phyloP scores from a whole-genome alignment of 30 jellyfish, hydroid and myxozoan genomes.

The Aurelia sp. region DNA sequence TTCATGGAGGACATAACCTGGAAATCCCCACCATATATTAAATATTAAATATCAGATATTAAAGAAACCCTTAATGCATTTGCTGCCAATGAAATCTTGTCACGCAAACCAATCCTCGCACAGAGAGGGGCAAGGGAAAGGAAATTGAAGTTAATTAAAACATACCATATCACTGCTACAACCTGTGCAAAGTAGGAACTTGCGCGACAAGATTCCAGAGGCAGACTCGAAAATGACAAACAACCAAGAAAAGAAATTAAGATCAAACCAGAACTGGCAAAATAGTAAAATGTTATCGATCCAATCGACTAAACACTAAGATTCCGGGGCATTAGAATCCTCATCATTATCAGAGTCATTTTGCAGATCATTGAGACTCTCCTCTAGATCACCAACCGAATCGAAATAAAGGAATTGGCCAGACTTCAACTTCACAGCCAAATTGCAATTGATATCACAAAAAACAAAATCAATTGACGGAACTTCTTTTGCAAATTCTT shows the following conservation, averaged over 20 bases:
- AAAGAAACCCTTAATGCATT: neutral
- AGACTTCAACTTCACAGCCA: conserved; percentile 13
- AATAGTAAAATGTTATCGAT: too few species aligned
- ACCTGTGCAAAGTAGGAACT: too few species aligned
- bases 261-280: neutral
- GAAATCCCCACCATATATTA: neutral
- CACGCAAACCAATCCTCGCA: neutral
- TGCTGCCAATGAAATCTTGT: neutral
- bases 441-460: conserved; percentile 35
- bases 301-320: neutral
- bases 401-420: conserved; percentile 14
- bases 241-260: neutral
- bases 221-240: neutral
- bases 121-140: too few species aligned
- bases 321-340: conserved; percentile 1
- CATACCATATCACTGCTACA: too few species aligned
- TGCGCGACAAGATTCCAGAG: too few species aligned
- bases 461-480: conserved; percentile 42
- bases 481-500: conserved; percentile 29
- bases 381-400: neutral
- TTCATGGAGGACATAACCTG: conserved; percentile 3
- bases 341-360: neutral
- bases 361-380: neutral
- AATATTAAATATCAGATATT: too few species aligned
- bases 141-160: too few species aligned